These are phyloP conservation scores for Chelon labrosus DNA, from an alignment of 2,797 vertebrate genomes.

Conservation along the genomic window DNA sequence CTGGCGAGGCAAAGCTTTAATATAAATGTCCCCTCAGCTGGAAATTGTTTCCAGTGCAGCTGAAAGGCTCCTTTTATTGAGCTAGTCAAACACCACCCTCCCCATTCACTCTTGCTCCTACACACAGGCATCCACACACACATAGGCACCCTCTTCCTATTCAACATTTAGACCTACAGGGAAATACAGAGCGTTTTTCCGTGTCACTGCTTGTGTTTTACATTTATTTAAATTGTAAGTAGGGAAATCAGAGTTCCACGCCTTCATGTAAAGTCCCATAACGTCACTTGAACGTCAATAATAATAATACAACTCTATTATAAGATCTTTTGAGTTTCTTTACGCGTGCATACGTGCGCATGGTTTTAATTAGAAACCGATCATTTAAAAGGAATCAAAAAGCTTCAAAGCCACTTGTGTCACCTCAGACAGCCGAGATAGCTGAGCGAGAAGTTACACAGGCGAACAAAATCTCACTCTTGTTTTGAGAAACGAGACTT, in stretches of 20 bases:
- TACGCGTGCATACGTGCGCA: too few relatives aligned
- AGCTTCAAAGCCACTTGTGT: not conserved
- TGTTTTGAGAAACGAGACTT: not conserved
- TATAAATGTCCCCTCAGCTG: slow-evolving; percentile 79
- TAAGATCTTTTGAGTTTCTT: too few relatives aligned
- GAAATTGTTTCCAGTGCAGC: slow-evolving; percentile 83
- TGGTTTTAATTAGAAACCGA: slow-evolving; percentile 4
- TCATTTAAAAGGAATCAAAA: slow-evolving; percentile 13
- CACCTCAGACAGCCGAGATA: not conserved
- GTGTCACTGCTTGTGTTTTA: slow-evolving; percentile 33
- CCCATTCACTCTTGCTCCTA: slow-evolving; percentile 33
- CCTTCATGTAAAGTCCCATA: slow-evolving; percentile 1
- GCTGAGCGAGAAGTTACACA: not conserved
- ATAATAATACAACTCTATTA: not conserved
- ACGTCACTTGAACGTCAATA: slow-evolving; percentile 11
- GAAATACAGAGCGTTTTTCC: slow-evolving; percentile 13
- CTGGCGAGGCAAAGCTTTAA: slow-evolving; percentile 59
- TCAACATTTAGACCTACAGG: slow-evolving; percentile 15
- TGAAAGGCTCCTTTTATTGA: slow-evolving; percentile 83
- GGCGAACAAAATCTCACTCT: not conserved
- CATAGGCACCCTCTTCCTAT: slow-evolving; percentile 27
- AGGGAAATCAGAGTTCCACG: slow-evolving; percentile 8
- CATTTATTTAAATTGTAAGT: slow-evolving; percentile 32
- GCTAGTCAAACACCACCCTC: slow-evolving; percentile 63
- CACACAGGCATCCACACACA: slow-evolving; percentile 33